Base-by-base conservation (phyloP, 2,113 vertebrate genomes). In the Pristiophorus japonicus region DNA sequence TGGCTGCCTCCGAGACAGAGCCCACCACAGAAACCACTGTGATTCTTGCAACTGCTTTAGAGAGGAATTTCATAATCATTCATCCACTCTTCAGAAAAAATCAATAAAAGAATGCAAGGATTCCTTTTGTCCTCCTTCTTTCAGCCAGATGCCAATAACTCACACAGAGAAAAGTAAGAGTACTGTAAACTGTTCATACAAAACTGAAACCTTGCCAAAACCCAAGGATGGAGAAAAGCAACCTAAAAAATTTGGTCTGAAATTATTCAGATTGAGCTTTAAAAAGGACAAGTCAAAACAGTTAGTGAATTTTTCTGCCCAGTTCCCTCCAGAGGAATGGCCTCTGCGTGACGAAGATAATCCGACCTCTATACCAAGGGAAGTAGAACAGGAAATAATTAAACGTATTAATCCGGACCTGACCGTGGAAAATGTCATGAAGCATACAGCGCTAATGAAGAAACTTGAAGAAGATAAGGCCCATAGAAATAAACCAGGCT, bases 271-370 rank as follows among this genome's bases (percentile, higher is more conserved):
- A 96, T 97, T 99, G 66, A 99, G 99, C 97, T 99, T 99, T 97
- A 99, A 99, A 96, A 99, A 99, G 96, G 99, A 99, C 96, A 99
- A 99, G 97, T 97, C 99, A 96, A 99, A 99, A 97, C 99, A 99
- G 96, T 96, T 99, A 95, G 98, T 98, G 63, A 99, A 99, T 84
- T 99, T 99, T 96, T 99, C 99, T 0, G 99, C 99, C 85, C 99
- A 99, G 96, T 99, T 99, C 96, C 99, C 99, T 92, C 99, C 99
- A 0, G 98, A 99, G 96, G 99, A 99, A 97, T 99, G 99, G 99
- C 99, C 99, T 0, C 98, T 99, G 65, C 97, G 98, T 3, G 99
- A 99, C 0, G 99, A 99, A 96, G 99, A 99, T 96, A 98, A 97
- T 0, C 99, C 99, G 27, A 98, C 97, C n/a, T 98, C 98, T 95